Conservation (phyloP, 2,113 vertebrate species). For the Sebastes fasciatus region DNA sequence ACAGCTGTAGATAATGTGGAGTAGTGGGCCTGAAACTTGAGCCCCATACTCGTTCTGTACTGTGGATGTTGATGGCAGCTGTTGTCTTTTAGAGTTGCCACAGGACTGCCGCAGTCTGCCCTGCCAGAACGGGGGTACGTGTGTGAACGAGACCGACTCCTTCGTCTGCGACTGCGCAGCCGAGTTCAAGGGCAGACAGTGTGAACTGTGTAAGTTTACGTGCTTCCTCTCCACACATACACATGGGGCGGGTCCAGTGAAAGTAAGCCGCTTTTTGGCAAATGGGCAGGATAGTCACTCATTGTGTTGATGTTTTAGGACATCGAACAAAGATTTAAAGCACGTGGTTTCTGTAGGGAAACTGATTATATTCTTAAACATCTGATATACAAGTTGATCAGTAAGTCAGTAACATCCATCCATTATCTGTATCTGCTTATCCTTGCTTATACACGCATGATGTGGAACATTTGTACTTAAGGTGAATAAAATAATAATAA, state of each 20-base stretch:
- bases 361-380: background rate
- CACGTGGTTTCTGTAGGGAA: background rate
- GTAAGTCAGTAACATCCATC: background rate
- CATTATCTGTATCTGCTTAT: background rate
- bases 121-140: constrained; percentile 84
- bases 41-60: constrained; percentile 8
- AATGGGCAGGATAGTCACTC: background rate
- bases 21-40: constrained; percentile 68
- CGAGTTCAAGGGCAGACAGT: constrained; percentile 91
- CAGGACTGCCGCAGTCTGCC: constrained; percentile 78
- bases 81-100: constrained; percentile 74
- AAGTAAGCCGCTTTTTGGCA: background rate
- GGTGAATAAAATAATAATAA: no score
- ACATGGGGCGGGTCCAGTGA: background rate
- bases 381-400: background rate
- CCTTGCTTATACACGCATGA: no score
- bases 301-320: background rate
- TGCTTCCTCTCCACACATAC: constrained; percentile 20
- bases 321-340: background rate
- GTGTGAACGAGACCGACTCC: constrained; percentile 73
- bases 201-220: constrained; percentile 91
- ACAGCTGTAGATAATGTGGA: constrained; percentile 39
- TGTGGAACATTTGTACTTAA: background rate
- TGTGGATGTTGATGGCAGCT: constrained; percentile 72
- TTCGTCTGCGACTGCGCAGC: constrained; percentile 87